Base-by-base conservation (phyloP, 2,113 vertebrate genomes). In the Chaetodon auriga region DNA sequence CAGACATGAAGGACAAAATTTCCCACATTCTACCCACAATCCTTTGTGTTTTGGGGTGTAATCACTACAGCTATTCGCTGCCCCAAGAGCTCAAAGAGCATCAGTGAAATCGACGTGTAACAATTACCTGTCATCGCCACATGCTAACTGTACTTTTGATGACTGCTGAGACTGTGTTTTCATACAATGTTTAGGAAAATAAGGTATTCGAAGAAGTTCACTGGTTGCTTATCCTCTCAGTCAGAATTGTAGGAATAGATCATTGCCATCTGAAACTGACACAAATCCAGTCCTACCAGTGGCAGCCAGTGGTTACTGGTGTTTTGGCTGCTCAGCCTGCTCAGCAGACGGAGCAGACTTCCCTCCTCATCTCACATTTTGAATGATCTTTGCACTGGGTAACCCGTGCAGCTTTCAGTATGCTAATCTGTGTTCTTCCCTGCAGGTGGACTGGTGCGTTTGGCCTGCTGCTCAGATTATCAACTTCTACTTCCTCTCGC, bases 401-500 rank as follows among this genome's bases (percentile, higher is more conserved):
- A 25, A 75, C 69, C 58, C 3, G 19, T 23, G 15, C 5, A 0
- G 15, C 23, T 61, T 64, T 82, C 74, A 82, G 73, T 13, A 57
- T 70, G 54, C 25, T 82, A 23, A 78, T 62, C 23, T 49, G 0
- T 64, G 51, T 18, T 66, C 1, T 76, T 58, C 0, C 51, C 23
- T 41, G 0, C 87, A 99, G 98, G 96, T 92, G 0, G 97, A 99
- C 86, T 98, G 97, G 96, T 96, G 96, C 9, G 65, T 99, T 58
- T 99, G 97, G 98, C 97, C 98, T 0, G 88, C 94, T 0, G 97
- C 97, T 0, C 98, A 99, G 92, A 89, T 97, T 86, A 30, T 99
- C 16, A 98, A 98, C 58, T 99, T 99, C 91, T 97, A 97, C 87
- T 99, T 96, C 68, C 91, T 99, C 7, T 95, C 97, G 0, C 91